Base-by-base conservation (phyloP, 2,888 invertebrate genomes). In the Schizotus pectinicornis region DNA sequence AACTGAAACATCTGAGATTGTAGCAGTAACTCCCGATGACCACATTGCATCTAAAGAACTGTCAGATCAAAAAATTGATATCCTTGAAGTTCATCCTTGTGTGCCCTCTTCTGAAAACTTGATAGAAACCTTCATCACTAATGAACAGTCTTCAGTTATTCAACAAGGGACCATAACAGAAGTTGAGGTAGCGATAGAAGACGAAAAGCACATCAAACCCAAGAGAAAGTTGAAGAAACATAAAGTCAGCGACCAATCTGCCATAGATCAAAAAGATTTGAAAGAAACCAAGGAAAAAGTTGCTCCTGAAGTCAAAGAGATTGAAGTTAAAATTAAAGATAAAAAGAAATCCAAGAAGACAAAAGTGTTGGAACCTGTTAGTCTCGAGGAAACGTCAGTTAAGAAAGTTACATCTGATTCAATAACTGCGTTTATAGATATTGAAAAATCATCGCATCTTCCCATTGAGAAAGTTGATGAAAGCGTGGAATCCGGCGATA, bases 151-250 rank as follows among this genome's bases (percentile, higher is more conserved):
- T 22, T 22, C 22, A 5, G 5, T 22, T 22, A 22, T 22, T 5
- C 22, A 22, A 22, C 41, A 37, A 39, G 50, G 42, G 36, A 36
- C 36, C 32, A 12, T 31, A 12, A 49, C 33, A 11, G 12, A 41
- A 41, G 3, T 43, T 11, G 49, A 51, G 2, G 22, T 22, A 5
- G 11, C 30, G 12, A 49, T 12, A 13, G 12, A 41, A 41, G 22
- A 32, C 12, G 49, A 47, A 5, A 51, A 52, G 9, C 43, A 35
- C 30, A 53, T 11, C 34, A 42, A 77, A 14, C n/a, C 41, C 7
- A 49, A 41, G 34, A 38, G 9, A 36, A 35, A 41, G 9, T 31
- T n/a, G 22, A 45, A 45, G 39, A 46, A 52, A 34, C 5, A 8
- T 6, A 22, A 22, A 22, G 5, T 22, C 5, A 5, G 2, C 3